Evolutionary conservation across 2,113 vertebrate species (phyloP).

Genomic region (Mellivora capensis): DNA sequence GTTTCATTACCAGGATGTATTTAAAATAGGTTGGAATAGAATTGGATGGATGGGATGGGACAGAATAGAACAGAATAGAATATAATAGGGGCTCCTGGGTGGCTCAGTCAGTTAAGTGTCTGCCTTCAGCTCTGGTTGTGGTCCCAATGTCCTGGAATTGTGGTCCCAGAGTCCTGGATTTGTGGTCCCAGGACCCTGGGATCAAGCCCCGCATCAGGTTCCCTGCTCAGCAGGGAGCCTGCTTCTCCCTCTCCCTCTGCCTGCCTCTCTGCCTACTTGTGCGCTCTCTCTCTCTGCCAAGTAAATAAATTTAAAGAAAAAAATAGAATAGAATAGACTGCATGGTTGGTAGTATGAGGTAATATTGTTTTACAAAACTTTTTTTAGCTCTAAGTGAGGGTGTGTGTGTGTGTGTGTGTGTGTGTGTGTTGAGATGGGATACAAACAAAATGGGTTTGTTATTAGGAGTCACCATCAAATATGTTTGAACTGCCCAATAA

Average conservation of each 20-base stretch:
- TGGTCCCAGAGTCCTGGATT: too few species aligned
- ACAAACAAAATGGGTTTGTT: neutral
- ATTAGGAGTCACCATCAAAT: neutral
- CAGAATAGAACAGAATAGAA: neutral
- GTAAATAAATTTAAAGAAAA: too few species aligned
- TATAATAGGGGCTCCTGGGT: too few species aligned
- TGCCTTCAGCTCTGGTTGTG: too few species aligned
- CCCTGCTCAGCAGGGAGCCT: too few species aligned
- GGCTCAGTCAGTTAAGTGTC: too few species aligned
- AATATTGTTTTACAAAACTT: neutral
- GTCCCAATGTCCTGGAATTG: too few species aligned
- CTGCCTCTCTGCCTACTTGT: too few species aligned
- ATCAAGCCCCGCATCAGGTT: too few species aligned
- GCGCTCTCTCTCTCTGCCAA: too few species aligned
- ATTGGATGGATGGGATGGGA: neutral
- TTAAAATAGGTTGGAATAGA: neutral
- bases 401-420: neutral
- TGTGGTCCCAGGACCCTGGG: too few species aligned
- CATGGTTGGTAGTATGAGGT: neutral
- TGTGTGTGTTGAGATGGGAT: neutral
- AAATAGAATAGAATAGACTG: neutral
- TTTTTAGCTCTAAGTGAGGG: neutral
- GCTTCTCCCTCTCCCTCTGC: too few species aligned
- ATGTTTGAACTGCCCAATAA: neutral
- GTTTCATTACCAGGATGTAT: neutral